These are phyloP conservation scores for Lytechinus pictus DNA, from an alignment of 35 echinoderm and acorn worm species.

Conservation along the genomic window DNA sequence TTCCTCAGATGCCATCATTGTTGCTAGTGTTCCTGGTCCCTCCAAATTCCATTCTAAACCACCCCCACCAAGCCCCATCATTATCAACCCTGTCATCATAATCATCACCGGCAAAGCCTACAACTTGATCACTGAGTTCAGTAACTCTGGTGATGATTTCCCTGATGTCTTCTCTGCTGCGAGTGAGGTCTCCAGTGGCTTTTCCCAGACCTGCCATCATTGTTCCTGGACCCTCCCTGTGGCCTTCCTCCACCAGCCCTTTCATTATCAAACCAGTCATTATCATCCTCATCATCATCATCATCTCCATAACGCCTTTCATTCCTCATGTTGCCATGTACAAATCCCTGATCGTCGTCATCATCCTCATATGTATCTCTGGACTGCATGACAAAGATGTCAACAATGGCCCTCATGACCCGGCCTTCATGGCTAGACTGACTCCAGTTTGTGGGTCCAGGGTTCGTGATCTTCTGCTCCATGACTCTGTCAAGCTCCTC, in stretches of 20 bases:
- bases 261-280: background rate
- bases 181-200: slow-evolving; percentile 25
- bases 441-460: slow-evolving; percentile 84
- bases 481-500: slow-evolving; percentile 84
- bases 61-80: too few species aligned
- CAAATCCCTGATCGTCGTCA: background rate
- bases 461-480: slow-evolving; percentile 81
- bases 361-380: slow-evolving; percentile 25
- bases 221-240: background rate
- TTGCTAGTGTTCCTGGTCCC: too few species aligned
- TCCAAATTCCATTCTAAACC: too few species aligned
- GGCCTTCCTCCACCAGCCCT: background rate
- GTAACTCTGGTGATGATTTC: background rate
- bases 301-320: background rate
- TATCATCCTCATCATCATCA: slow-evolving; percentile 23
- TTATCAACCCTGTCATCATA: too few species aligned
- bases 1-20: too few species aligned
- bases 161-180: background rate
- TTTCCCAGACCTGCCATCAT: background rate
- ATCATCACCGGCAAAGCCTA: too few species aligned
- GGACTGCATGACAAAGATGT: slow-evolving; percentile 75
- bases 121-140: background rate
- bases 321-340: background rate
- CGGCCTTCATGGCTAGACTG: slow-evolving; percentile 69
- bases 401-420: slow-evolving; percentile 90